phyloP scores from a whole-genome alignment of 2,888 invertebrate genomes.

The Nomada fucata region DNA sequence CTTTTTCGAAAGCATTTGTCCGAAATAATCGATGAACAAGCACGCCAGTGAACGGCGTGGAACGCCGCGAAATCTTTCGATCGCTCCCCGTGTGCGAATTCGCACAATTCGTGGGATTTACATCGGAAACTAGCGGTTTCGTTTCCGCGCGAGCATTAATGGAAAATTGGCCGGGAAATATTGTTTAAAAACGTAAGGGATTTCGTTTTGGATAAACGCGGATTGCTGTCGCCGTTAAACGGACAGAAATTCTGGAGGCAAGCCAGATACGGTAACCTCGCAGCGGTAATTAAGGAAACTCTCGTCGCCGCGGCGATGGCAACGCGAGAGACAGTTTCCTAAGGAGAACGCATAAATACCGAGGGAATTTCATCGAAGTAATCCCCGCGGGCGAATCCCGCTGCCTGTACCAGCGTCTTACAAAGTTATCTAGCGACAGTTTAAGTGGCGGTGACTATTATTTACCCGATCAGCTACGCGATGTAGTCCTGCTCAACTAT shows the following conservation, averaged over 20 bases:
- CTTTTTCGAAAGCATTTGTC: slow-evolving; percentile 13
- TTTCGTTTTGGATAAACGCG: slow-evolving; percentile 5
- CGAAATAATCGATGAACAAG: neutral
- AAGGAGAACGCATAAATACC: slow-evolving; percentile 29
- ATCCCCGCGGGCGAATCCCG: slow-evolving; percentile 31
- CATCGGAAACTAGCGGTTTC: neutral
- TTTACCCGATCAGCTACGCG: slow-evolving; percentile 28
- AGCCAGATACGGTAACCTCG: slow-evolving; percentile 26
- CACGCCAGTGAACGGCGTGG: neutral
- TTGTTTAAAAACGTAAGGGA: neutral
- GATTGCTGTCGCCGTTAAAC: neutral
- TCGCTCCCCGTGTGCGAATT: neutral
- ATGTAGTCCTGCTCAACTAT: neutral
- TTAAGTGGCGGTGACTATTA: slow-evolving; percentile 45
- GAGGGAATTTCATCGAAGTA: slow-evolving; percentile 46
- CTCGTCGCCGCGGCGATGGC: slow-evolving; percentile 17
- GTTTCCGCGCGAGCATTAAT: neutral
- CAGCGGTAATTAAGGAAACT: slow-evolving; percentile 53
- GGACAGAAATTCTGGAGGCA: neutral
- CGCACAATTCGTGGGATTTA: neutral
- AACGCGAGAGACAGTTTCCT: slow-evolving; percentile 10
- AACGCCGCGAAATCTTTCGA: neutral
- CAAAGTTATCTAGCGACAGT: slow-evolving; percentile 40
- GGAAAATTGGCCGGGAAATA: too few relatives aligned
- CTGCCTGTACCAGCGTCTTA: slow-evolving; percentile 1